These are phyloP conservation scores for Machimus rusticus DNA, from an alignment of 2,888 invertebrate species.

Conservation along the genomic window DNA sequence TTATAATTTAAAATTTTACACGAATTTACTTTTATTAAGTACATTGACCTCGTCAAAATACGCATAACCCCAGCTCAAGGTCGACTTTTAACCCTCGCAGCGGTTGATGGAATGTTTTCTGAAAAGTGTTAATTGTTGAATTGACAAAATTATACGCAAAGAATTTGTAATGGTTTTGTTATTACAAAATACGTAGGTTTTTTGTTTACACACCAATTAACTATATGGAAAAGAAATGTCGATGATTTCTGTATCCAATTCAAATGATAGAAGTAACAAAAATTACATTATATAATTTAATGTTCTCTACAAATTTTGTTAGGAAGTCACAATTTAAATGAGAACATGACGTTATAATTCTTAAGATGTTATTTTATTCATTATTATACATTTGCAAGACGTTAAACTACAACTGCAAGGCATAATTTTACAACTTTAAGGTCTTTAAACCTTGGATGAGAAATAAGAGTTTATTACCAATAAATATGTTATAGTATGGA, in stretches of 20 bases:
- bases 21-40: background rate
- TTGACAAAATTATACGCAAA: background rate
- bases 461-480: too few species aligned
- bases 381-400: too few species aligned
- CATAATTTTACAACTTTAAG: too few species aligned
- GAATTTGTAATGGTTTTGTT: background rate
- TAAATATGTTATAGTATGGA: too few species aligned
- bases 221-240: background rate
- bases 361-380: too few species aligned
- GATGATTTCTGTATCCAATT: background rate
- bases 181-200: background rate
- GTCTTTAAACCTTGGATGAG: too few species aligned
- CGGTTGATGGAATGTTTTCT: background rate
- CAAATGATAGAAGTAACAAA: too few species aligned
- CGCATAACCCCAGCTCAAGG: background rate
- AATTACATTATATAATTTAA: too few species aligned
- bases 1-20: background rate
- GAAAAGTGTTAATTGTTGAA: background rate
- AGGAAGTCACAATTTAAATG: too few species aligned
- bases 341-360: too few species aligned
- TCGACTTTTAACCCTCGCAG: background rate
- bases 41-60: background rate
- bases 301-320: too few species aligned
- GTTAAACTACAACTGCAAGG: too few species aligned
- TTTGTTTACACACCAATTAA: background rate